These are phyloP conservation scores for Actinopyga echinites DNA, from an alignment of 53 echinoderm and acorn worm genomes.

Conservation along the genomic window DNA sequence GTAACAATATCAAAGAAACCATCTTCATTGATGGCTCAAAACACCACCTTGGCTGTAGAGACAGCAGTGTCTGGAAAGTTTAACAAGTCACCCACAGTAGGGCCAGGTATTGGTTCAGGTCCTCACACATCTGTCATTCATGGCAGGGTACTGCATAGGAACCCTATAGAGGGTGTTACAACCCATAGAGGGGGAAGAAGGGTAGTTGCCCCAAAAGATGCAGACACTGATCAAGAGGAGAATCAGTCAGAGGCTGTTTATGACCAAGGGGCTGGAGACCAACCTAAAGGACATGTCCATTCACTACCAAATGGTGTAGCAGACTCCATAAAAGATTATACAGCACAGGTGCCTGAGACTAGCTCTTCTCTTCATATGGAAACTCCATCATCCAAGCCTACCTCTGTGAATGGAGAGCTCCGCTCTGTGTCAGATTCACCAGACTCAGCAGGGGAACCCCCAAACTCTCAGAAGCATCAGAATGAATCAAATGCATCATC, in stretches of 20 bases:
- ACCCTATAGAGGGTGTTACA: slow-evolving; percentile 83
- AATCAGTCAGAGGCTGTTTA: not conserved
- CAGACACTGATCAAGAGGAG: not conserved
- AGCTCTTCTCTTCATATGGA: not conserved
- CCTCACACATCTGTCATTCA: not conserved
- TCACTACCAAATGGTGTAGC: slow-evolving; percentile 28
- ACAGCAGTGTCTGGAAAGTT: slow-evolving; percentile 85
- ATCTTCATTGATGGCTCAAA: slow-evolving; percentile 82
- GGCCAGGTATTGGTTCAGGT: slow-evolving; percentile 1
- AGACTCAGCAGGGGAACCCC: slow-evolving; percentile 2
- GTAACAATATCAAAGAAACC: slow-evolving; percentile 66
- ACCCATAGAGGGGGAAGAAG: slow-evolving; percentile 63
- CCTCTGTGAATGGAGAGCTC: not conserved
- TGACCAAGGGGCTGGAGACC: slow-evolving; percentile 24
- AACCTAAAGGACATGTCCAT: slow-evolving; percentile 13
- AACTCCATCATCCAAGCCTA: not conserved
- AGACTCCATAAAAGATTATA: not conserved
- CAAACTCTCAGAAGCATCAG: slow-evolving; percentile 32
- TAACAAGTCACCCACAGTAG: slow-evolving; percentile 37
- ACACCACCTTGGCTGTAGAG: slow-evolving; percentile 81
- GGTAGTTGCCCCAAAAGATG: slow-evolving; percentile 6
- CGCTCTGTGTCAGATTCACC: not conserved
- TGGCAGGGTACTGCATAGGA: slow-evolving; percentile 64
- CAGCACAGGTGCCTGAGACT: not conserved
- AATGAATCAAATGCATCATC: slow-evolving; percentile 20